phyloP scores from a whole-genome alignment of 2,797 vertebrate genomes.

The Eulemur coronatus region DNA sequence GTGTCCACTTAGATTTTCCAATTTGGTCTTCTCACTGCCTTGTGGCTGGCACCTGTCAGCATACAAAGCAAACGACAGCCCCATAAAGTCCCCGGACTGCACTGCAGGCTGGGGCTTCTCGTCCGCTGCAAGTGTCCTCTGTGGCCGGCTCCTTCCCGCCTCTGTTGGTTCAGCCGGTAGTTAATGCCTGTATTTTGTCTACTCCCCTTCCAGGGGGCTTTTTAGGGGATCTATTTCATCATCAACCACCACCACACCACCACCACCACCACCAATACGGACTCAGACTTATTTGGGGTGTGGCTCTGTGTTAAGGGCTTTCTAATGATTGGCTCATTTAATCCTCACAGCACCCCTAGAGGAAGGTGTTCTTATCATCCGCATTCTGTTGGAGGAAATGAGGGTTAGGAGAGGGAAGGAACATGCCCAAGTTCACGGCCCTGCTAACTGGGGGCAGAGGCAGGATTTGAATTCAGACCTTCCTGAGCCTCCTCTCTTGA shows the following conservation, averaged over 20 bases:
- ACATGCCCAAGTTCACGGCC: neutral
- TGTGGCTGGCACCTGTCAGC: neutral
- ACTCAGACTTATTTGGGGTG: neutral
- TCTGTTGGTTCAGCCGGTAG: neutral
- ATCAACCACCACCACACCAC: neutral
- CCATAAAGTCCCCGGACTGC: accelerated
- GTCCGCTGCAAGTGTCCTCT: neutral
- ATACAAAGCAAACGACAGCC: neutral
- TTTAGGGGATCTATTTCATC: neutral
- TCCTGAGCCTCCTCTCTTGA: neutral
- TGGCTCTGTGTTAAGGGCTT: neutral
- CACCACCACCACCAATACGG: neutral
- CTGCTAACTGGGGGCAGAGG: neutral
- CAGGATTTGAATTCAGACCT: neutral
- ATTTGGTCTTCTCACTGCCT: neutral
- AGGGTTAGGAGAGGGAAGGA: neutral
- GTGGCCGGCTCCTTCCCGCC: neutral
- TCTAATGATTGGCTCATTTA: neutral
- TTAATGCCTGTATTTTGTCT: neutral
- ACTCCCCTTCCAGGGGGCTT: neutral
- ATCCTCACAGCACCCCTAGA: neutral
- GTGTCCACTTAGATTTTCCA: neutral
- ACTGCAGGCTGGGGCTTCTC: neutral
- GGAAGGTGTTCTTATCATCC: neutral
- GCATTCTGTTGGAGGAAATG: neutral